A percentile compares a stretch with the other conserved stretches of the same genome.
Evolutionary conservation across 2,797 vertebrate species (phyloP).

Genomic region (Argyrosomus regius): DNA sequence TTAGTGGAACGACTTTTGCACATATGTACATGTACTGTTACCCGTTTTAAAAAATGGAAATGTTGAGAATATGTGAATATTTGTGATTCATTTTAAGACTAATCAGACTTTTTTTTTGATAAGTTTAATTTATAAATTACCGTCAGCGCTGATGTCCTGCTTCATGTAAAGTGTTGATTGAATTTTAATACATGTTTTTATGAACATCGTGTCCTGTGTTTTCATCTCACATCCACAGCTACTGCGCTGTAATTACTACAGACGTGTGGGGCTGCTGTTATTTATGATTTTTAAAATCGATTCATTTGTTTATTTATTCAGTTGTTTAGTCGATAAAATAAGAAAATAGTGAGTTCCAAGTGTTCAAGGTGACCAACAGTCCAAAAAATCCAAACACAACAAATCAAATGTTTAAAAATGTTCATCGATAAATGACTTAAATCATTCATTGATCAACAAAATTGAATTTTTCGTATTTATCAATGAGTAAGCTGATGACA

Average conservation of each 20-base stretch:
- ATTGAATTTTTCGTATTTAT: no score
- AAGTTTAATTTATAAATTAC: slow-evolving; percentile 77
- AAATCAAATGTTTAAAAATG: no score
- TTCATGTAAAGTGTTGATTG: slow-evolving; percentile 62
- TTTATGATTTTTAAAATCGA: background rate
- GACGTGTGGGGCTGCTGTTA: background rate
- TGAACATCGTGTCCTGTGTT: slow-evolving; percentile 8
- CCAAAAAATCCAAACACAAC: no score
- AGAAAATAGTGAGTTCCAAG: background rate
- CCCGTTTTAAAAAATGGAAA: slow-evolving; percentile 37
- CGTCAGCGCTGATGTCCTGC: slow-evolving; percentile 44
- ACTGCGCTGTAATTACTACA: background rate
- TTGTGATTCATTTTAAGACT: slow-evolving; percentile 54
- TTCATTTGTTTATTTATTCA: background rate
- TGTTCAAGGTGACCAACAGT: background rate
- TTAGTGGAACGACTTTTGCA: slow-evolving; percentile 69
- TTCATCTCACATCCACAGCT: background rate
- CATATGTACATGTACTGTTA: slow-evolving; percentile 73
- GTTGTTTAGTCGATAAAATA: background rate
- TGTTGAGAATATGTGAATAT: slow-evolving; percentile 70
- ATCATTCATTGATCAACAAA: no score
- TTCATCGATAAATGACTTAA: no score
- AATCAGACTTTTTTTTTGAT: slow-evolving; percentile 68
- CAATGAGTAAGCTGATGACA: no score
- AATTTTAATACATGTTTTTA: slow-evolving; percentile 67